Conservation (phyloP, 1,140 invertebrate genomes). For the Danaus plexippus region DNA sequence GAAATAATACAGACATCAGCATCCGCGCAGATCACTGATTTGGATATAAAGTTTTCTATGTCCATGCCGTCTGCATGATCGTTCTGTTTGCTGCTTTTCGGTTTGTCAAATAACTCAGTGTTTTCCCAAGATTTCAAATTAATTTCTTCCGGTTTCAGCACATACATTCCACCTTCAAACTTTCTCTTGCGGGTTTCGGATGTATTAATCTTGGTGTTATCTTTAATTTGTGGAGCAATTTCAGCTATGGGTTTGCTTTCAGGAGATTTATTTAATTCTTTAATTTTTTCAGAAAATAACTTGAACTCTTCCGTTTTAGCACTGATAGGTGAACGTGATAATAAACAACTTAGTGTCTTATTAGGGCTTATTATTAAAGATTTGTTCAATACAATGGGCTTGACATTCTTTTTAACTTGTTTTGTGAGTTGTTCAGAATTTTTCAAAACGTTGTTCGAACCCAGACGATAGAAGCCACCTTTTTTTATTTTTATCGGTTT, state of each 20-base stretch:
- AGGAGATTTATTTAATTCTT: neutral
- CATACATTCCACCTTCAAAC: constrained; percentile 39
- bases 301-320: no score
- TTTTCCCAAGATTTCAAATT: constrained; percentile 40
- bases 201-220: constrained; percentile 14
- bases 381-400: no score
- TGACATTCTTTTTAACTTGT: no score
- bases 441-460: no score
- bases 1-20: constrained; percentile 43
- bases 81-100: neutral
- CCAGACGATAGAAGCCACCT: no score
- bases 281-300: no score
- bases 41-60: constrained; percentile 42
- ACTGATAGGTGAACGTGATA: no score
- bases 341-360: no score
- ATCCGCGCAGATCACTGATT: constrained; percentile 17
- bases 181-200: constrained; percentile 19
- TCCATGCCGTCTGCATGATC: constrained; percentile 17
- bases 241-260: constrained; percentile 30
- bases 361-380: no score
- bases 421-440: no score
- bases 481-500: no score
- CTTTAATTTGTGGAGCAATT: constrained; percentile 38
- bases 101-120: neutral
- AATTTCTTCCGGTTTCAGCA: constrained; percentile 65